phyloP scores from a whole-genome alignment of 2,888 invertebrate species.

The Rotaria macrura region DNA sequence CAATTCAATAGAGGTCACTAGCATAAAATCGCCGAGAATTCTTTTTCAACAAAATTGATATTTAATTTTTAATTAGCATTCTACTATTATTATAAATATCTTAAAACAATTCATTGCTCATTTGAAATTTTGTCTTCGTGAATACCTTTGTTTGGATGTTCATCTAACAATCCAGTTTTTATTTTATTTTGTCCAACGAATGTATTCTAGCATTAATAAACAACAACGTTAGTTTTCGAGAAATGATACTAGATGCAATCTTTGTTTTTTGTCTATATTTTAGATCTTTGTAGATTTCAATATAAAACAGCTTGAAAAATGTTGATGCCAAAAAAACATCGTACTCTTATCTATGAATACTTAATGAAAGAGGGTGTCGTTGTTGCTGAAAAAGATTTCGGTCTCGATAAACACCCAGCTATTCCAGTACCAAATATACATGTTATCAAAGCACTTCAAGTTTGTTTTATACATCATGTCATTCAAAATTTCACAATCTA shows the following conservation, averaged over 20 bases:
- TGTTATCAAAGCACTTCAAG: conserved; percentile 92
- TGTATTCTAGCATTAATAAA: background rate
- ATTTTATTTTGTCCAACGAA: background rate
- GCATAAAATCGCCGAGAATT: background rate
- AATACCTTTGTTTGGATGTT: background rate
- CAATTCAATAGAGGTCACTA: background rate
- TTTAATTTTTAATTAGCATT: background rate
- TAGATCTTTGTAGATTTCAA: background rate
- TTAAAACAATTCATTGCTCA: background rate
- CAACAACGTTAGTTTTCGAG: background rate
- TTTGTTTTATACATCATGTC: conserved; percentile 40
- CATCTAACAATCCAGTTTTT: background rate
- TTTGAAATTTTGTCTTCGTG: background rate
- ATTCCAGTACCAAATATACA: conserved; percentile 87
- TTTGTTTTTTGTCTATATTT: background rate
- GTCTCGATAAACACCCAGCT: conserved; percentile 92
- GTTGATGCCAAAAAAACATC: conserved; percentile 99
- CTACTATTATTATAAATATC: background rate
- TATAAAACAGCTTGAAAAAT: conserved; percentile 53
- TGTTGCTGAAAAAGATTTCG: conserved; percentile 96
- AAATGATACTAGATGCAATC: background rate
- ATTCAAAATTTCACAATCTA: background rate
- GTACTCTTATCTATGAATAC: conserved; percentile 88
- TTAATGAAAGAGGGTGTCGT: conserved; percentile 97
- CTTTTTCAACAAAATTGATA: background rate